Evolutionary conservation across 2,113 vertebrate genomes (phyloP).

Genomic region (Climacteris rufus): DNA sequence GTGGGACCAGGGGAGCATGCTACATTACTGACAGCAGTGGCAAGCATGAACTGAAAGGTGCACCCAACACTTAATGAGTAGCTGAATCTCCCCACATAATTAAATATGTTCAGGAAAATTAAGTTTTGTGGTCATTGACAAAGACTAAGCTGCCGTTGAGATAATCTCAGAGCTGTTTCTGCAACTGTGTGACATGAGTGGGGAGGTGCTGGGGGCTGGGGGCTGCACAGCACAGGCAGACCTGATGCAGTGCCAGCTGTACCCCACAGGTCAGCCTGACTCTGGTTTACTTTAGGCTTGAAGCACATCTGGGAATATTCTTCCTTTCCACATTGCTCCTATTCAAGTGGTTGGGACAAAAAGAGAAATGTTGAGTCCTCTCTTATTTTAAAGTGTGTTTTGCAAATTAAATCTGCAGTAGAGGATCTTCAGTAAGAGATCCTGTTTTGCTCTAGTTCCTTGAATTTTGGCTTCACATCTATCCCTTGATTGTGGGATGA

Average conservation of each 20-base stretch:
- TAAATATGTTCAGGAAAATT: neutral
- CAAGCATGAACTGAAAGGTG: neutral
- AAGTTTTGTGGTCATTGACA: neutral
- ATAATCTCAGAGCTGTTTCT: neutral
- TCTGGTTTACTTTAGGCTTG: neutral
- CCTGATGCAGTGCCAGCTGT: neutral
- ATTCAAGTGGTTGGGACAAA: neutral
- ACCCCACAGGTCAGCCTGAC: rapidly evolving
- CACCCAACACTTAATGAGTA: neutral
- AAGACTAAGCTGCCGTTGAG: neutral
- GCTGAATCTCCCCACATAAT: neutral
- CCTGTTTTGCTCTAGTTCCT: neutral
- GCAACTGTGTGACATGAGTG: neutral
- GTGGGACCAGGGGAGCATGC: neutral
- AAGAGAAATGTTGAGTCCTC: neutral
- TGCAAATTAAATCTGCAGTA: neutral
- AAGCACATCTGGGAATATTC: neutral
- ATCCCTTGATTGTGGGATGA: neutral
- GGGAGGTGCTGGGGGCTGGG: neutral
- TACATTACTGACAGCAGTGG: neutral
- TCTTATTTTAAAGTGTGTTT: neutral
- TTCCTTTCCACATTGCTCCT: neutral
- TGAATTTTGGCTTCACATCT: neutral
- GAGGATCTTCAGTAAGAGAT: neutral
- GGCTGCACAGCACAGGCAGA: neutral